Evolutionary conservation across 2,113 vertebrate genomes (phyloP).

Genomic region (Macrotus californicus): DNA sequence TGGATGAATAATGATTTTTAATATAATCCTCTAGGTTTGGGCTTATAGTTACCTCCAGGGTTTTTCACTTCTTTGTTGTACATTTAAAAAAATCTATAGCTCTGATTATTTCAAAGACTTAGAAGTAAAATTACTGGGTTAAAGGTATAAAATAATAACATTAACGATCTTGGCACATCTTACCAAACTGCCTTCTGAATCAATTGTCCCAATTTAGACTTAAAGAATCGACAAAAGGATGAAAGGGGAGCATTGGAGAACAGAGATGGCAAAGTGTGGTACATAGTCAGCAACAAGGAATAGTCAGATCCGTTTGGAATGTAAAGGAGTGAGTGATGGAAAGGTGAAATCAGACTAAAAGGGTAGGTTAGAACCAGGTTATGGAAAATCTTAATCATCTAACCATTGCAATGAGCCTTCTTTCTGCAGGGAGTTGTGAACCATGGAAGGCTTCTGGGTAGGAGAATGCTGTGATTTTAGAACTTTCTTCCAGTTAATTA

Average conservation of each 20-base stretch:
- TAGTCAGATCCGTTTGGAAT: background rate
- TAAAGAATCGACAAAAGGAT: background rate
- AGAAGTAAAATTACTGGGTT: background rate
- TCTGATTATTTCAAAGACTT: background rate
- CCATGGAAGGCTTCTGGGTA: background rate
- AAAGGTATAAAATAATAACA: background rate
- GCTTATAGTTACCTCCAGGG: background rate
- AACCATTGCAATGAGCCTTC: background rate
- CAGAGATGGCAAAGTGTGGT: background rate
- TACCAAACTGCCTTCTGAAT: background rate
- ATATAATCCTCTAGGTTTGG: background rate
- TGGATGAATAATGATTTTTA: background rate
- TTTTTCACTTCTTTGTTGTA: background rate
- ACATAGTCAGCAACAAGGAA: background rate
- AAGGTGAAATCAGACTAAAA: background rate
- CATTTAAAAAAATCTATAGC: background rate
- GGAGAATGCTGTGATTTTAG: constrained; percentile 39
- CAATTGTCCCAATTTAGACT: background rate
- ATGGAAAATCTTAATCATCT: background rate
- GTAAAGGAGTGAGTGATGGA: background rate
- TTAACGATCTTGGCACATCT: background rate
- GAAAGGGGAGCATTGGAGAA: background rate
- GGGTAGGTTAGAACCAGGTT: background rate
- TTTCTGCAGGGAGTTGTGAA: background rate
- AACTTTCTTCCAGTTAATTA: constrained; percentile 67